phyloP scores from a whole-genome alignment of 2,797 vertebrate genomes.

The Cryptoblepharus egeriae region DNA sequence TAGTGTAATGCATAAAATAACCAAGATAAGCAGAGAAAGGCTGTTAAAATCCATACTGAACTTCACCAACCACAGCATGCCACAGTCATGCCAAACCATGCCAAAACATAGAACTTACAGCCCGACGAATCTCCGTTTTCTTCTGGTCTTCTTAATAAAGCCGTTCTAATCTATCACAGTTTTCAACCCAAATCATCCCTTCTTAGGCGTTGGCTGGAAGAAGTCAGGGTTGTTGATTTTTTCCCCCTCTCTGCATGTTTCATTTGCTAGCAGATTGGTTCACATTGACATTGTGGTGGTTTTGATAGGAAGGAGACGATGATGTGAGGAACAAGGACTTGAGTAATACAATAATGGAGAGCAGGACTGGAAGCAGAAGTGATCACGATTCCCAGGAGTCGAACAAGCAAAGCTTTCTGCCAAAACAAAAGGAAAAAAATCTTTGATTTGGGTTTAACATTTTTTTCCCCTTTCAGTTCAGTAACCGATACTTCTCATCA shows the following conservation, averaged over 20 bases:
- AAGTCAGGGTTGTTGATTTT: not conserved
- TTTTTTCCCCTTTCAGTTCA: slow-evolving; percentile 71
- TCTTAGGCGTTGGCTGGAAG: slow-evolving; percentile 32
- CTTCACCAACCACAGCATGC: not conserved
- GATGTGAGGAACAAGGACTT: slow-evolving; percentile 37
- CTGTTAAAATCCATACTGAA: not conserved
- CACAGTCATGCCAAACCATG: slow-evolving; percentile 11
- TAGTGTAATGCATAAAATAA: no score
- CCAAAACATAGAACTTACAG: slow-evolving; percentile 61
- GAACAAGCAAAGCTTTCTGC: slow-evolving; percentile 76
- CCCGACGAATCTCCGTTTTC: not conserved
- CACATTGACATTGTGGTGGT: slow-evolving; percentile 4
- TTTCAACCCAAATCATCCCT: slow-evolving; percentile 33
- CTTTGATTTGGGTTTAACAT: slow-evolving; percentile 63
- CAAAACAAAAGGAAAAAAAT: slow-evolving; percentile 58
- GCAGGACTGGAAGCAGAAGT: slow-evolving; percentile 61
- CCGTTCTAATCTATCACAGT: slow-evolving; percentile 22
- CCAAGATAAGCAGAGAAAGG: no score
- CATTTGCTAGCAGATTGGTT: slow-evolving; percentile 35
- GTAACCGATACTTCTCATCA: slow-evolving; percentile 54
- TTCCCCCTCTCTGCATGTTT: not conserved
- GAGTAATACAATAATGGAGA: slow-evolving; percentile 60
- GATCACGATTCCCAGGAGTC: slow-evolving; percentile 74
- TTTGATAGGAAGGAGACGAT: slow-evolving; percentile 53
- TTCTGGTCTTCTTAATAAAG: not conserved